These are phyloP conservation scores for Pteropus rufus DNA, from an alignment of 2,797 vertebrate genomes.

Conservation along the genomic window DNA sequence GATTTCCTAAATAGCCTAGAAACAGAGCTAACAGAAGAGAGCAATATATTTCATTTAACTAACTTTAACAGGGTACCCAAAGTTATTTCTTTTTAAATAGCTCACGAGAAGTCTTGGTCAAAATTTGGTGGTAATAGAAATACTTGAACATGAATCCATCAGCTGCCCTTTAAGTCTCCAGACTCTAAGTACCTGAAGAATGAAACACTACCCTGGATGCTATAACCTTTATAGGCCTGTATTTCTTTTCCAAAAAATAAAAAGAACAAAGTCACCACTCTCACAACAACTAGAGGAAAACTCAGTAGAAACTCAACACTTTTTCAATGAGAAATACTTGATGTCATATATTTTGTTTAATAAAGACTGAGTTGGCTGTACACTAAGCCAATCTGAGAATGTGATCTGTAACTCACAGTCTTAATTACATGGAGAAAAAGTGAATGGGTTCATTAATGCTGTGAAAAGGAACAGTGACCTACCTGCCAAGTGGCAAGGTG, in stretches of 20 bases:
- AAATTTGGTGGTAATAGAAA: slow-evolving; percentile 54
- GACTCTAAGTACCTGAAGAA: slow-evolving; percentile 44
- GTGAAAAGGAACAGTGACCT: slow-evolving; percentile 83
- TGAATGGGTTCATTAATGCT: slow-evolving; percentile 83
- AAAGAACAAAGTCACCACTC: slow-evolving; percentile 47
- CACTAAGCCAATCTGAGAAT: slow-evolving; percentile 73
- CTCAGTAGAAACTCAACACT: slow-evolving; percentile 59
- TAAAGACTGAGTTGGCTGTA: slow-evolving; percentile 74
- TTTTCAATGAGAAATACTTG: slow-evolving; percentile 62
- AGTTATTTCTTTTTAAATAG: slow-evolving; percentile 70
- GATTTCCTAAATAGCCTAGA: slow-evolving; percentile 38
- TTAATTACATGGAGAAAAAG: slow-evolving; percentile 80
- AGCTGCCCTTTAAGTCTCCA: slow-evolving; percentile 40
- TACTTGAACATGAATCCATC: slow-evolving; percentile 45
- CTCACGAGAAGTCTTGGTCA: slow-evolving; percentile 60
- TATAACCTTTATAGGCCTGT: slow-evolving; percentile 39
- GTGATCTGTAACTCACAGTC: slow-evolving; percentile 76
- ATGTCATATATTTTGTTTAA: slow-evolving; percentile 77
- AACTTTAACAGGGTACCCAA: neutral
- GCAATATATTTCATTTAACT: slow-evolving; percentile 52
- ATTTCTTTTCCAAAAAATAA: slow-evolving; percentile 43
- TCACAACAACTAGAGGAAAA: slow-evolving; percentile 57
- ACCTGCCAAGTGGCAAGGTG: slow-evolving; percentile 85
- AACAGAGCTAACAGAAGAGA: slow-evolving; percentile 54
- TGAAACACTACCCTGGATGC: neutral